Evolutionary conservation across 92 coral and sea anemone species (phyloP).

Genomic region (Bergia sp.): DNA sequence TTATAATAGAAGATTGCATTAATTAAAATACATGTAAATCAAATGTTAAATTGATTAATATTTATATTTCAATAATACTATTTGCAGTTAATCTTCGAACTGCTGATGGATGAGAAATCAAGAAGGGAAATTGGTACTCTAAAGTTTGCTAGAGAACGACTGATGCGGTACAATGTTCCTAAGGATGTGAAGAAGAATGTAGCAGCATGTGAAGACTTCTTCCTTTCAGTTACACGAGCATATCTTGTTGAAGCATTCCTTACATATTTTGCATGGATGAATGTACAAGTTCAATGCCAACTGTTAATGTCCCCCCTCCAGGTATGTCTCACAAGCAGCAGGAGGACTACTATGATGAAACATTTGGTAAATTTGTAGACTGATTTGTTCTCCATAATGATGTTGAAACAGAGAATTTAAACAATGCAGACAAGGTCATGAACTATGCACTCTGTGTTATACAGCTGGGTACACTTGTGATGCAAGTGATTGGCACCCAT

Average conservation of each 20-base stretch:
- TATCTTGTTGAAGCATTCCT: constrained; percentile 44
- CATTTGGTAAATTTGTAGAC: constrained; percentile 47
- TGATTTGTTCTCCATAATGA: constrained; percentile 34
- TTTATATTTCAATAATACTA: neutral
- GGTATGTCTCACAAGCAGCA: constrained; percentile 21
- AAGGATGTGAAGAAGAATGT: constrained; percentile 44
- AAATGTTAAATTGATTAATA: neutral
- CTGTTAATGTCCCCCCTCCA: constrained; percentile 4
- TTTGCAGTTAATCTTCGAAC: constrained; percentile 27
- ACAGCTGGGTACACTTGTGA: constrained; percentile 44
- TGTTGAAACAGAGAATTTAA: neutral
- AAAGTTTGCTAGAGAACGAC: constrained; percentile 36
- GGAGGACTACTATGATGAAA: constrained; percentile 39
- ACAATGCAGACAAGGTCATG: constrained; percentile 33
- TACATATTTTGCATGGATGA: constrained; percentile 36
- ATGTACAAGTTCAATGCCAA: neutral
- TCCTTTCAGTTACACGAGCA: constrained; percentile 30
- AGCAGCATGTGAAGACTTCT: constrained; percentile 47
- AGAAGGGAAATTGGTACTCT: constrained; percentile 43
- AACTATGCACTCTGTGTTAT: constrained; percentile 30
- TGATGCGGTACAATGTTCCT: constrained; percentile 47
- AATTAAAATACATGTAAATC: neutral
- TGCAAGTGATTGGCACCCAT: constrained; percentile 56
- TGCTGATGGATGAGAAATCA: constrained; percentile 30
- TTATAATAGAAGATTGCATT: neutral